Evolutionary conservation across 2,888 invertebrate genomes (phyloP).

Genomic region (Sinotaia quadrata): DNA sequence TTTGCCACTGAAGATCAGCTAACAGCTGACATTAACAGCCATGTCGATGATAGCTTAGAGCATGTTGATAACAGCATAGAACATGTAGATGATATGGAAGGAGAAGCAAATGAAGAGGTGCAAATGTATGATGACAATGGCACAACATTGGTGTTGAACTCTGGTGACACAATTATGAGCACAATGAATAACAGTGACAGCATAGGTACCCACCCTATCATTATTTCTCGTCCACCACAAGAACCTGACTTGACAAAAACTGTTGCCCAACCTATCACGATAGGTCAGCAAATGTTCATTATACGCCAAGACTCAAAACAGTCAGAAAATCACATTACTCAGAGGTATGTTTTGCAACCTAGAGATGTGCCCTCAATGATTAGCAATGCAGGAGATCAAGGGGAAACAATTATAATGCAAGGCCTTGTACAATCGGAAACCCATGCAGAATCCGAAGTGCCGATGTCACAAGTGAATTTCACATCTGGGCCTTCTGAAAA

Average conservation of each 20-base stretch:
- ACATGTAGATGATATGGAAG: too few species aligned
- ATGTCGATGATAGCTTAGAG: too few species aligned
- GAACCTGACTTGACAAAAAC: too few species aligned
- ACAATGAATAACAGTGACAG: not conserved
- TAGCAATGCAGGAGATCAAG: not conserved
- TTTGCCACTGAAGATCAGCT: not conserved
- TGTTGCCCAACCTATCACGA: too few species aligned
- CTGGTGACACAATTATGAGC: not conserved
- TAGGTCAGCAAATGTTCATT: conserved; percentile 25
- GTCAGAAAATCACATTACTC: too few species aligned
- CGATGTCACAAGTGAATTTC: not conserved
- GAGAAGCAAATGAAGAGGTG: not conserved
- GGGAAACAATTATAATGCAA: conserved; percentile 3
- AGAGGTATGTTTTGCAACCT: conserved; percentile 16
- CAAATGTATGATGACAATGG: not conserved
- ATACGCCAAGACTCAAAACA: conserved; percentile 13
- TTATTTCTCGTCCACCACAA: too few species aligned
- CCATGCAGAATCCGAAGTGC: not conserved
- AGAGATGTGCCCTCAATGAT: not conserved
- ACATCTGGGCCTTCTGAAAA: too few species aligned
- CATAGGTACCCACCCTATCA: not conserved
- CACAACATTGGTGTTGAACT: not conserved
- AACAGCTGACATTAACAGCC: not conserved
- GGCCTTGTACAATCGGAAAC: not conserved
- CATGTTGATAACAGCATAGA: conserved; percentile 8